These are phyloP conservation scores for Anolis carolinensis DNA, from an alignment of 2,113 vertebrate genomes.

Conservation along the genomic window DNA sequence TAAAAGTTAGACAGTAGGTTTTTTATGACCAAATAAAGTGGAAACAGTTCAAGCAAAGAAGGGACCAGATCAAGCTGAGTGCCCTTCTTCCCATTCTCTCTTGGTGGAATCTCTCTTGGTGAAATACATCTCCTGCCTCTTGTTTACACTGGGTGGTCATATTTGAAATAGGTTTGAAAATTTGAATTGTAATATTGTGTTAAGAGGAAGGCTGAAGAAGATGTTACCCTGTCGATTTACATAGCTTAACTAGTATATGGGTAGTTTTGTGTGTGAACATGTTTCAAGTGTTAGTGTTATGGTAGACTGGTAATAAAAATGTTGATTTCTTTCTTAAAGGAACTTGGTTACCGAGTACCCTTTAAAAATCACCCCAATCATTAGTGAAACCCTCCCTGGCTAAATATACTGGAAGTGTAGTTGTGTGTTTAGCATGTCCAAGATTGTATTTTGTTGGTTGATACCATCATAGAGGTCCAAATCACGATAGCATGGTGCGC, in stretches of 20 bases:
- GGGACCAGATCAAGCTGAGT: neutral
- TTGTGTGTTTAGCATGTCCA: neutral
- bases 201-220: neutral
- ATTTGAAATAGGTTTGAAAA: neutral
- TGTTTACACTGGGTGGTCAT: neutral
- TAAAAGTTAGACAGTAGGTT: neutral
- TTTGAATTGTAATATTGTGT: neutral
- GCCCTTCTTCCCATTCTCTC: neutral
- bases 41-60: neutral
- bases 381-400: neutral
- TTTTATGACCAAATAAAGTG: neutral
- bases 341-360: neutral
- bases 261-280: neutral
- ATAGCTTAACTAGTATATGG: neutral
- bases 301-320: neutral
- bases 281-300: neutral
- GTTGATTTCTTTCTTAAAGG: neutral
- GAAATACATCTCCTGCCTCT: neutral
- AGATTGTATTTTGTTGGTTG: neutral
- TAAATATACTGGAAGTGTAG: neutral
- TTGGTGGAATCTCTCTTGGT: neutral
- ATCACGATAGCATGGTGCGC: slow-evolving; percentile 5
- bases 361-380: neutral
- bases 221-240: neutral
- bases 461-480: neutral